Evolutionary conservation across 2,113 vertebrate genomes (phyloP).

Genomic region (Empidonax traillii): DNA sequence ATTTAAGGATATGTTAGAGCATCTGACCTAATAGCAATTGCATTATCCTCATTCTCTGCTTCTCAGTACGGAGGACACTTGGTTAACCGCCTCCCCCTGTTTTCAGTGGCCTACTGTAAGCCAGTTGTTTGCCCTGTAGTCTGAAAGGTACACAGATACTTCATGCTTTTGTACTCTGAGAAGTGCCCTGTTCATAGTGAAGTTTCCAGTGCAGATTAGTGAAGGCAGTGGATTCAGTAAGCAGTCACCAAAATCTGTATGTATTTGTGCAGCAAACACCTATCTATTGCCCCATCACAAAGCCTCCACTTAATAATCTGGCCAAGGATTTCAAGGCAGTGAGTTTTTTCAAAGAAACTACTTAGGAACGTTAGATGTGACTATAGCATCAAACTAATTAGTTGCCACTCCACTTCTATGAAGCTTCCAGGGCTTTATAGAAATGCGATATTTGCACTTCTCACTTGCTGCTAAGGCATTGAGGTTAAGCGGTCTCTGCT

Average conservation of each 20-base stretch:
- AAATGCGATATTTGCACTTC: slow-evolving; percentile 55
- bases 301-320: slow-evolving; percentile 59
- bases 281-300: slow-evolving; percentile 44
- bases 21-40: not conserved
- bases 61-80: not conserved
- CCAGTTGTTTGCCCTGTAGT: slow-evolving; percentile 86
- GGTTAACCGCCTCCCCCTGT: not conserved
- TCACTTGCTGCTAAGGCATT: slow-evolving; percentile 39
- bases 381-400: slow-evolving; percentile 68
- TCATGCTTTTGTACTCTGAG: slow-evolving; percentile 84
- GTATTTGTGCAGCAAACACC: slow-evolving; percentile 84
- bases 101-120: slow-evolving; percentile 80
- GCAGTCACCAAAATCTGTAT: slow-evolving; percentile 76
- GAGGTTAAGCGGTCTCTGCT: slow-evolving; percentile 49
- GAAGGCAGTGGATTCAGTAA: slow-evolving; percentile 58
- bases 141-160: slow-evolving; percentile 91
- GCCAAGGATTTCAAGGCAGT: slow-evolving; percentile 59
- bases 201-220: slow-evolving; percentile 81
- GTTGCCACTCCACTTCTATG: slow-evolving; percentile 56
- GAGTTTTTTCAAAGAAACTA: slow-evolving; percentile 58
- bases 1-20: not conserved
- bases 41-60: not conserved
- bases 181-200: slow-evolving; percentile 85
- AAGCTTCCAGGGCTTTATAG: slow-evolving; percentile 46
- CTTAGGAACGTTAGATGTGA: slow-evolving; percentile 63